Conservation (phyloP, 2,888 invertebrate species). For the Balanococcus diminutus region DNA sequence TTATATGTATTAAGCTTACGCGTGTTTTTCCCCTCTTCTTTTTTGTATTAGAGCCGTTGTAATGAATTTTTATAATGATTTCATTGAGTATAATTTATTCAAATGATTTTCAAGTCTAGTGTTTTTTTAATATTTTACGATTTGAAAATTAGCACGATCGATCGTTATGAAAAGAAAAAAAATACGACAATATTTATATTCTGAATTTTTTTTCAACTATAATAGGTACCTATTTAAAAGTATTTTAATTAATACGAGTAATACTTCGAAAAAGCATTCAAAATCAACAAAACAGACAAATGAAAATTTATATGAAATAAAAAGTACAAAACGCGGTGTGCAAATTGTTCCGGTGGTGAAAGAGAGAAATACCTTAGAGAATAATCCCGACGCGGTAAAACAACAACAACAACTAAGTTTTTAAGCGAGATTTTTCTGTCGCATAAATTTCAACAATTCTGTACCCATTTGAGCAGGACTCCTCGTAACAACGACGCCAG, state of each 20-base stretch:
- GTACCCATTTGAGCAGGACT: constrained; percentile 96
- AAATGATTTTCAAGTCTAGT: background rate
- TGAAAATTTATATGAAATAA: constrained; percentile 11
- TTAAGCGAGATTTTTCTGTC: constrained; percentile 69
- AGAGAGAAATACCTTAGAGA: constrained; percentile 2
- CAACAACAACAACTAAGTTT: background rate
- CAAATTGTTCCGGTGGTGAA: background rate
- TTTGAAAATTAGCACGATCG: background rate
- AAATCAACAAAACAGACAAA: constrained; percentile 31
- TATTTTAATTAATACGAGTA: background rate
- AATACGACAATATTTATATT: constrained; percentile 18
- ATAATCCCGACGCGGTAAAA: constrained; percentile 40
- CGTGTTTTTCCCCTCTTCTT: background rate
- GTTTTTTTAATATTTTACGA: background rate
- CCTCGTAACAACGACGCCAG: constrained; percentile 91
- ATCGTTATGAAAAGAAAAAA: too few relatives aligned
- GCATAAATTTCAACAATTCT: constrained; percentile 87
- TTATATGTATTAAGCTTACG: constrained; percentile 26
- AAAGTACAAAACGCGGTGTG: constrained; percentile 30
- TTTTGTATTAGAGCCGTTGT: constrained; percentile 29
- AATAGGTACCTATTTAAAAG: background rate
- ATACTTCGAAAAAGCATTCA: constrained; percentile 11
- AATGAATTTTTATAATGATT: constrained; percentile 35
- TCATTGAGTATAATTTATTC: background rate
- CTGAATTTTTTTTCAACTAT: background rate